Percentiles rank a stretch among this genome's conserved stretches.
Evolutionary conservation across 2,888 invertebrate genomes (phyloP).

Genomic region (Rotaria sp.): DNA sequence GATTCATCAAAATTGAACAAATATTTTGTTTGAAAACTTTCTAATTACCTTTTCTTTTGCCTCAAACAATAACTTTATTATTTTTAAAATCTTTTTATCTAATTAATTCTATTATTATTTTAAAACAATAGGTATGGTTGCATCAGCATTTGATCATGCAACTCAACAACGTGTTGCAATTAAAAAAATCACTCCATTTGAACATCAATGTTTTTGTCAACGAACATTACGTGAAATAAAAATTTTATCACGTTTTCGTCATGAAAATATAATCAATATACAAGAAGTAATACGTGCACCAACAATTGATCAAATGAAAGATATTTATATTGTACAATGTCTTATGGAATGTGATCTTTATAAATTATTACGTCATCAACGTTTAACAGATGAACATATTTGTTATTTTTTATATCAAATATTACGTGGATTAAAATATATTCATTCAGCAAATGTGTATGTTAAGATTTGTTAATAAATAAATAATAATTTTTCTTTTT

Average conservation of each 20-base stretch:
- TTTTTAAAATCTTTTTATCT: too few relatives aligned
- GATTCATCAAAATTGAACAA: too few relatives aligned
- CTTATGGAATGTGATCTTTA: slow-evolving; percentile 99
- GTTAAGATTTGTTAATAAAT: background rate
- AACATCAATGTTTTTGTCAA: slow-evolving; percentile 99
- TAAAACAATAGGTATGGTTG: slow-evolving; percentile 5
- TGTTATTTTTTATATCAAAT: slow-evolving; percentile 96
- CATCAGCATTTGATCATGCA: slow-evolving; percentile 54
- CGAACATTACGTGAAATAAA: slow-evolving; percentile 96
- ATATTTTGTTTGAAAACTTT: too few relatives aligned
- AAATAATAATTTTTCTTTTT: too few relatives aligned
- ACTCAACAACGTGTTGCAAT: slow-evolving; percentile 93
- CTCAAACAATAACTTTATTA: too few relatives aligned
- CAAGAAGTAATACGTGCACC: slow-evolving; percentile 91
- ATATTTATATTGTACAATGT: slow-evolving; percentile 88
- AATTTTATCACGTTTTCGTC: slow-evolving; percentile 95
- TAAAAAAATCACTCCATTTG: slow-evolving; percentile 99
- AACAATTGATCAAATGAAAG: slow-evolving; percentile 62
- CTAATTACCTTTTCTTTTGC: too few relatives aligned
- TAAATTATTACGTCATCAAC: slow-evolving; percentile 97
- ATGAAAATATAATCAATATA: slow-evolving; percentile 99
- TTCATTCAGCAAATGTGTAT: slow-evolving; percentile 92
- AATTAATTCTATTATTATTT: too few relatives aligned
- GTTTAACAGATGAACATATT: slow-evolving; percentile 98
- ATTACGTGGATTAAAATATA: slow-evolving; percentile 77